Conservation (phyloP, 2,113 vertebrate genomes). For the Phrynosoma platyrhinos region DNA sequence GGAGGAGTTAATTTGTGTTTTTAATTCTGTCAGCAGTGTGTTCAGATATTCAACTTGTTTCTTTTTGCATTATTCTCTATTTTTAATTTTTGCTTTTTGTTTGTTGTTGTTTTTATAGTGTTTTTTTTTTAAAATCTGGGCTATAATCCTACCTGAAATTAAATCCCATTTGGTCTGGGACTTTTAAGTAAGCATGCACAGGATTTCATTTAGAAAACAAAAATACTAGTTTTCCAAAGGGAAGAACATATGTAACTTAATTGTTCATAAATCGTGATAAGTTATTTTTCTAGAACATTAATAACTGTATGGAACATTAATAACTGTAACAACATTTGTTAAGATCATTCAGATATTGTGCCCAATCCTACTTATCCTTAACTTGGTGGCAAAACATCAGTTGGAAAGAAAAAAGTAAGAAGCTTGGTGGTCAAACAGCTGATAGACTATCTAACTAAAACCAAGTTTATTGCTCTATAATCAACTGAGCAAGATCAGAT, state of each 20-base stretch:
- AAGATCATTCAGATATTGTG: conserved; percentile 18
- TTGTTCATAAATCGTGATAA: background rate
- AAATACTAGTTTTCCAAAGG: conserved; percentile 14
- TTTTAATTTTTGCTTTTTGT: conserved; percentile 34
- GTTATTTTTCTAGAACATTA: conserved; percentile 19
- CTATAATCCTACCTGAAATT: background rate
- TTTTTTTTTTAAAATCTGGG: background rate
- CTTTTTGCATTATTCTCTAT: conserved; percentile 11
- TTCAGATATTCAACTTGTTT: background rate
- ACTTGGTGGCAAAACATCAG: background rate
- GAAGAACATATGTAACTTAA: background rate
- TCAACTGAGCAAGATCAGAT: conserved; percentile 12
- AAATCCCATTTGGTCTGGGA: background rate
- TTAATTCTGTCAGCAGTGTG: conserved; percentile 26
- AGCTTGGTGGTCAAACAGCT: background rate
- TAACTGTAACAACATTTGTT: conserved; percentile 10
- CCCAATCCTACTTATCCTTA: background rate
- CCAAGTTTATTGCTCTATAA: conserved; percentile 17
- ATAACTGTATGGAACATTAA: too few species aligned
- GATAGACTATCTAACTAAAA: conserved; percentile 22
- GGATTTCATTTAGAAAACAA: background rate
- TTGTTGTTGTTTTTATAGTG: background rate
- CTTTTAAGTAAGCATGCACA: background rate
- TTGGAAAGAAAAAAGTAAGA: background rate
- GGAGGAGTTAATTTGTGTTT: background rate